Percentiles rank a stretch among this genome's conserved stretches.
These are phyloP conservation scores for Rhinopithecus roxellana DNA, from an alignment of 2,113 vertebrate genomes.

Conservation along the genomic window DNA sequence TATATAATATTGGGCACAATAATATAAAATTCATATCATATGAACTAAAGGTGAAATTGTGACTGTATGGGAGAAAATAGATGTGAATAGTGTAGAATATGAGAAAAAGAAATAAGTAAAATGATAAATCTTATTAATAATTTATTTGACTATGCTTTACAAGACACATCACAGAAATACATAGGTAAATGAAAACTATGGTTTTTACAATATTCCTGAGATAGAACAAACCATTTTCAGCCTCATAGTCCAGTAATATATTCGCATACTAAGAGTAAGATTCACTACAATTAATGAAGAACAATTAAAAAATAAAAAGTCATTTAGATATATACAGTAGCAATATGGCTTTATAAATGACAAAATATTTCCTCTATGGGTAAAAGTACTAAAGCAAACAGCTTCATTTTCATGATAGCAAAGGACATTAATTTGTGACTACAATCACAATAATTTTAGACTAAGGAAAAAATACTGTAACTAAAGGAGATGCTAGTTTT, in stretches of 20 bases:
- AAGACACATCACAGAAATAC: not conserved
- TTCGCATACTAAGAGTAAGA: not conserved
- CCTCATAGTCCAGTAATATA: not conserved
- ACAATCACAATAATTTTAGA: slow-evolving; percentile 17
- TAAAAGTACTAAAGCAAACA: not conserved
- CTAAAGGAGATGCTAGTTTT: slow-evolving; percentile 15
- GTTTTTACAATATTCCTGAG: not conserved
- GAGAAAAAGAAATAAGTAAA: slow-evolving; percentile 14
- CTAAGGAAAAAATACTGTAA: not conserved
- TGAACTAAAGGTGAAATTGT: not conserved
- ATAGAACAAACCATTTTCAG: not conserved
- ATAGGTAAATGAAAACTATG: not conserved
- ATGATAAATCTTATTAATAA: not conserved
- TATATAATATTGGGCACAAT: too few relatives aligned
- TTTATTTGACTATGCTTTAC: not conserved
- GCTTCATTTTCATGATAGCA: slow-evolving; percentile 29
- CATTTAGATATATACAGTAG: not conserved
- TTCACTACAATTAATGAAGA: not conserved
- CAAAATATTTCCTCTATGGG: not conserved
- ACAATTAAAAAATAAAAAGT: not conserved
- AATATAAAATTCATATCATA: too few relatives aligned
- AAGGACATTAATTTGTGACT: not conserved
- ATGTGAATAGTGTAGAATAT: not conserved
- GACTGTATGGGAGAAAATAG: not conserved
- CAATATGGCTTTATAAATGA: not conserved